Conservation (phyloP, 35 echinoderm and acorn worm species). For the Anneissia japonica region DNA sequence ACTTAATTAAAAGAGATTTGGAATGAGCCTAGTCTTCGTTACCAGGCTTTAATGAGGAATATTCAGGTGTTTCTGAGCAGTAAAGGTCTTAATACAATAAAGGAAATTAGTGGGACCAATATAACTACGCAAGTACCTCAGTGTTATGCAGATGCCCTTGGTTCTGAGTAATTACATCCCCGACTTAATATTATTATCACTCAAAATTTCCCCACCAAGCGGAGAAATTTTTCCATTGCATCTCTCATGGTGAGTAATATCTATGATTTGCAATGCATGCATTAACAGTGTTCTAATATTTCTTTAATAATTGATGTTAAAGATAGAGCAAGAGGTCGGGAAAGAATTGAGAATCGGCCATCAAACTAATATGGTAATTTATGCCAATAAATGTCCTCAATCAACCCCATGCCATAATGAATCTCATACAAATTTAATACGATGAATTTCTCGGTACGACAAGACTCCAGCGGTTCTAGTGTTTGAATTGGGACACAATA, state of each 20-base stretch:
- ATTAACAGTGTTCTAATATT: no score
- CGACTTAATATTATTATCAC: no score
- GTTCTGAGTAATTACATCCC: not conserved
- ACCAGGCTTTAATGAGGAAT: not conserved
- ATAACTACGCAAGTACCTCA: not conserved
- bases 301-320: not conserved
- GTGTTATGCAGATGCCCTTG: not conserved
- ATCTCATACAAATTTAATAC: not conserved
- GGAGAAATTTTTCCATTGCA: no score
- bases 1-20: not conserved
- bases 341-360: not conserved
- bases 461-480: not conserved
- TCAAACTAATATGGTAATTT: not conserved
- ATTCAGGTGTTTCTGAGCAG: not conserved
- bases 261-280: not conserved
- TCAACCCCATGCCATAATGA: not conserved
- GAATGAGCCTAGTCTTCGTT: not conserved
- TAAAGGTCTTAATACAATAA: not conserved
- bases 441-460: not conserved
- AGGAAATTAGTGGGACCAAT: not conserved
- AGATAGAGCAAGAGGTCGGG: not conserved
- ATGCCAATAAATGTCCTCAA: not conserved
- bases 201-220: no score
- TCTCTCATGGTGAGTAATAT: no score
- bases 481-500: not conserved